phyloP scores from a whole-genome alignment of 2,797 vertebrate species.

The Enoplosus armatus region DNA sequence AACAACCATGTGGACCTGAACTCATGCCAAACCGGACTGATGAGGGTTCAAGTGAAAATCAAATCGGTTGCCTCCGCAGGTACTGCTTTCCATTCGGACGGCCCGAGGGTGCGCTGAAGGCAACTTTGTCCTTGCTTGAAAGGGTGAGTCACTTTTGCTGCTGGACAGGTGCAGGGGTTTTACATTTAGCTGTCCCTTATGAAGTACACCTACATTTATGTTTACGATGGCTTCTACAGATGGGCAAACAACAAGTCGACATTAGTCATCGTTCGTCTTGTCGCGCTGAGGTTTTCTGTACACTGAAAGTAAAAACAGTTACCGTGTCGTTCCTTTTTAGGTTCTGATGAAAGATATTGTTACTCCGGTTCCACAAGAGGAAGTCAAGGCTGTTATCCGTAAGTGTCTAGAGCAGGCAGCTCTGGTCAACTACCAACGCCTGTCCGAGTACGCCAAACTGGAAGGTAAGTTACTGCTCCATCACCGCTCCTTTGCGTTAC shows the following conservation, averaged over 20 bases:
- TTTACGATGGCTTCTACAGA: not conserved
- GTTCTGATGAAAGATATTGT: conserved; percentile 99
- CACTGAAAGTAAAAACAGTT: not conserved
- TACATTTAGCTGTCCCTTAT: not conserved
- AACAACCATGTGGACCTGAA: not conserved
- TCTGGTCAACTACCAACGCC: conserved; percentile 96
- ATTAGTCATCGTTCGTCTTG: not conserved
- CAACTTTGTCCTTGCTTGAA: conserved; percentile 96
- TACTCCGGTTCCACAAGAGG: conserved; percentile 95
- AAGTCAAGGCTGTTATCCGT: conserved; percentile 96
- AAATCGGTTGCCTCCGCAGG: conserved; percentile 73
- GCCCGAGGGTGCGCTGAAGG: conserved; percentile 97
- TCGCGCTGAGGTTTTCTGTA: not conserved
- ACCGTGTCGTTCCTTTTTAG: conserved; percentile 65
- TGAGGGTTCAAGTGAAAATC: not conserved
- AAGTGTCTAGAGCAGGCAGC: conserved; percentile 98
- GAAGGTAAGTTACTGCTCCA: conserved; percentile 89
- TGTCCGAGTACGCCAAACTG: conserved; percentile 99
- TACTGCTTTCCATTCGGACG: conserved; percentile 99
- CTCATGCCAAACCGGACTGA: not conserved
- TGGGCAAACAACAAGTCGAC: not conserved
- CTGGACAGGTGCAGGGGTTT: not conserved
- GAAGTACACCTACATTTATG: not conserved
- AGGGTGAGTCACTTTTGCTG: conserved; percentile 85
- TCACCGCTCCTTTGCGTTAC: not conserved